Percentiles rank a stretch among this genome's conserved stretches.
Evolutionary conservation across 2,113 vertebrate species (phyloP).

Genomic region (Lepidiolamprologus cunningtoni): DNA sequence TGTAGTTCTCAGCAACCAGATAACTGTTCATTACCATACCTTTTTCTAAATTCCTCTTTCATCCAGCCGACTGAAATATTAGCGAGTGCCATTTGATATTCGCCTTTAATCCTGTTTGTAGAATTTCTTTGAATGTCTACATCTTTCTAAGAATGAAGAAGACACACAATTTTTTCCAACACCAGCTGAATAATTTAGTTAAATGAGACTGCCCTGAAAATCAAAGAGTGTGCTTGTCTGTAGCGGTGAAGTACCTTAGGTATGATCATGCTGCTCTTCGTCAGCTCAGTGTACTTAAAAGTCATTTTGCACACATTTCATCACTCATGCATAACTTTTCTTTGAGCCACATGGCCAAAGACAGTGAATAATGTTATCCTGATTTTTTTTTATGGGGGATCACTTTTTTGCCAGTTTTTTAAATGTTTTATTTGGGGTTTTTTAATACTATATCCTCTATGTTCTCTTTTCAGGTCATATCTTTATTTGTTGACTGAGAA

Average conservation of each 20-base stretch:
- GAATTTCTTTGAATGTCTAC: neutral
- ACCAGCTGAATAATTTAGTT: constrained; percentile 48
- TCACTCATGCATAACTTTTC: constrained; percentile 26
- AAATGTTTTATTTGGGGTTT: neutral
- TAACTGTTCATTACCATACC: neutral
- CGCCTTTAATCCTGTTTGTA: neutral
- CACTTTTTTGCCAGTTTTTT: neutral
- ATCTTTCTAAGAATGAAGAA: neutral
- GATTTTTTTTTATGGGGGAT: neutral
- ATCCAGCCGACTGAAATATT: neutral
- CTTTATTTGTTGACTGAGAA: neutral
- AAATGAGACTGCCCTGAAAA: constrained; percentile 24
- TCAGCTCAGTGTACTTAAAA: constrained; percentile 14
- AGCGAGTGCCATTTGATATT: neutral
- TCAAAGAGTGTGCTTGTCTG: constrained; percentile 29
- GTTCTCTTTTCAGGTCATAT: neutral
- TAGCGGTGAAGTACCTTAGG: neutral
- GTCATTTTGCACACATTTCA: constrained; percentile 41
- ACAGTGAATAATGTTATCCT: neutral
- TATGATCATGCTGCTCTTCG: neutral
- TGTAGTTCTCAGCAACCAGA: neutral
- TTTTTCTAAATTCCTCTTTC: neutral
- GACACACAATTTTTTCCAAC: neutral
- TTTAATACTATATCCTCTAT: neutral
- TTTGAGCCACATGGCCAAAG: constrained; percentile 23